phyloP scores from a whole-genome alignment of 2,797 vertebrate species.

The Pangasius mekongensis region DNA sequence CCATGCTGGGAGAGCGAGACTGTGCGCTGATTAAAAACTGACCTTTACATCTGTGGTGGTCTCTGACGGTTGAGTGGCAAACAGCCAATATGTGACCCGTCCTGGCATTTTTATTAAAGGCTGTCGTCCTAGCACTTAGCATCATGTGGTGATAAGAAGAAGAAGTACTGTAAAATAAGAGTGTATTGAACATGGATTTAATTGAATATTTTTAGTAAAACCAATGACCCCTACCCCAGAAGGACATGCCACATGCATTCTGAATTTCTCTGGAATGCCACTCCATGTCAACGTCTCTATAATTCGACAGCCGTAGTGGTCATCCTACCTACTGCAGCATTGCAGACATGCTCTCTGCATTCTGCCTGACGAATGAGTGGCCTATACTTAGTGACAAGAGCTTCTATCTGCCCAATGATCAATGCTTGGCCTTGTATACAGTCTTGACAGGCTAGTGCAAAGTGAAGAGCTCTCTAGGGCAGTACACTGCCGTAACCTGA shows the following conservation, averaged over 20 bases:
- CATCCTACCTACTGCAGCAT: constrained; percentile 14
- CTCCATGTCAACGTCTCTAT: background rate
- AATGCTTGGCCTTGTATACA: constrained; percentile 46
- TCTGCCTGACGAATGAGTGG: constrained; percentile 49
- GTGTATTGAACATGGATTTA: background rate
- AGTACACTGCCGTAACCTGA: constrained; percentile 3
- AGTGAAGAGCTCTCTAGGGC: constrained; percentile 31
- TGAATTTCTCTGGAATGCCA: constrained; percentile 1
- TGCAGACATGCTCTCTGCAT: constrained; percentile 9
- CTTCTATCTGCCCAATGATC: constrained; percentile 32
- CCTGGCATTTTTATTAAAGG: constrained; percentile 49
- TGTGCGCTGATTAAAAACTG: constrained; percentile 49
- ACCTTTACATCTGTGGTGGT: constrained; percentile 45
- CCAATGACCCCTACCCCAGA: background rate
- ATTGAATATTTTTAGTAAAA: background rate
- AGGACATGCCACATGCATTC: background rate
- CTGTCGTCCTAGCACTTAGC: background rate
- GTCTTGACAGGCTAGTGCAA: constrained; percentile 11
- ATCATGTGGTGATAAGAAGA: background rate
- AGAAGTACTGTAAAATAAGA: background rate
- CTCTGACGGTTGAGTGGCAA: constrained; percentile 31
- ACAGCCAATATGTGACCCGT: constrained; percentile 17
- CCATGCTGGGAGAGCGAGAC: constrained; percentile 4
- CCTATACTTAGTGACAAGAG: constrained; percentile 34
- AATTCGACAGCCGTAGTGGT: constrained; percentile 11